These are phyloP conservation scores for Papilio elwesi DNA, from an alignment of 2,888 invertebrate species.

Conservation along the genomic window DNA sequence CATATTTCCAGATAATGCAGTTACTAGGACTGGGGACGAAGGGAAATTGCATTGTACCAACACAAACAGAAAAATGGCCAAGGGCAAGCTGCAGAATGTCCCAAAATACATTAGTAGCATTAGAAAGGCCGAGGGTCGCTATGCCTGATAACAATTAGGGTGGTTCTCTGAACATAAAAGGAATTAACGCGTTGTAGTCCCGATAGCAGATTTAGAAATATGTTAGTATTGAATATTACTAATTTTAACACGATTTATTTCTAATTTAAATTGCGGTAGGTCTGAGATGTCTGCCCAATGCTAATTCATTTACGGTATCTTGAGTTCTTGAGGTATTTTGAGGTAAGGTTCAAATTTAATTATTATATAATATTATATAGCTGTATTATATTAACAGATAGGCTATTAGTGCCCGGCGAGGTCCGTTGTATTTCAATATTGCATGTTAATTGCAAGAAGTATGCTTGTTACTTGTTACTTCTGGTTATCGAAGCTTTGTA, in stretches of 20 bases:
- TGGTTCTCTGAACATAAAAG: constrained; percentile 76
- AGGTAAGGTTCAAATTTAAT: background rate
- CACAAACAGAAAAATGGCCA: constrained; percentile 81
- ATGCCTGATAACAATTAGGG: constrained; percentile 82
- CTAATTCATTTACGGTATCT: too few relatives aligned
- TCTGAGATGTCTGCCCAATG: background rate
- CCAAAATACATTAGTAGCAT: constrained; percentile 83
- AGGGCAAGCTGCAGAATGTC: constrained; percentile 83
- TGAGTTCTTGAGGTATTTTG: background rate
- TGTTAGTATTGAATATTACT: constrained; percentile 2
- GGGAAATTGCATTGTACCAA: constrained; percentile 69
- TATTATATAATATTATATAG: background rate
- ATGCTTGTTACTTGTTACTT: too few relatives aligned
- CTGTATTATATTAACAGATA: too few relatives aligned
- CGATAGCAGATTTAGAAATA: constrained; percentile 73
- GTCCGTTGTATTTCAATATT: too few relatives aligned
- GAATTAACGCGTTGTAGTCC: constrained; percentile 74
- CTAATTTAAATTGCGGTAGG: background rate
- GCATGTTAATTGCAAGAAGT: too few relatives aligned
- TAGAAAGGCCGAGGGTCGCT: constrained; percentile 80
- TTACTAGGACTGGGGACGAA: constrained; percentile 71
- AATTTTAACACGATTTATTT: background rate
- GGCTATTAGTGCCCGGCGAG: too few relatives aligned
- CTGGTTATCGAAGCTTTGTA: too few relatives aligned
- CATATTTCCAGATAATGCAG: constrained; percentile 82